Percentiles rank a stretch among this genome's conserved stretches.
These are phyloP conservation scores for Himalopsyche japonica DNA, from an alignment of 2,888 invertebrate genomes.

Conservation along the genomic window DNA sequence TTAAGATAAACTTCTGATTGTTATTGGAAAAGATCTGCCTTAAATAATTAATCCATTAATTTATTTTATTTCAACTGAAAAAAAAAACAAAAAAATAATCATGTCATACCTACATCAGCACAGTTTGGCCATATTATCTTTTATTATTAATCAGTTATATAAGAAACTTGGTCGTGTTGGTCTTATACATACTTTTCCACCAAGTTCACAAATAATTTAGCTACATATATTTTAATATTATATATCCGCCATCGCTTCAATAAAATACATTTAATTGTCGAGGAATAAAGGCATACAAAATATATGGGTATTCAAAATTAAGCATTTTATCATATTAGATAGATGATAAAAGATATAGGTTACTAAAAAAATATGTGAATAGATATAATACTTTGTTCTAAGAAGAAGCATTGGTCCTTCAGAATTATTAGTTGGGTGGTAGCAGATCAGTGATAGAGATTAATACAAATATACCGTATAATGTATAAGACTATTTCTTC, in stretches of 20 bases:
- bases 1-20: too few species aligned
- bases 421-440: neutral
- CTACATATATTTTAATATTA: neutral
- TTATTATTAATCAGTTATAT: neutral
- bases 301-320: conserved; percentile 8
- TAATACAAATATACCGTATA: conserved; percentile 3
- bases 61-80: too few species aligned
- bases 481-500: neutral
- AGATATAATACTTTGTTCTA: conserved; percentile 13
- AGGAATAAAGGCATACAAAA: conserved; percentile 7
- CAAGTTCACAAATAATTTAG: neutral
- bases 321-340: conserved; percentile 3
- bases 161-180: neutral
- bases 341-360: neutral
- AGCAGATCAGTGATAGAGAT: neutral
- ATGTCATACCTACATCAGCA: neutral
- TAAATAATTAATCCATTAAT: too few species aligned
- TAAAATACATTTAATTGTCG: neutral
- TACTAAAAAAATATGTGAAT: conserved; percentile 1
- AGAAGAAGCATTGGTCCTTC: conserved; percentile 30
- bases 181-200: neutral
- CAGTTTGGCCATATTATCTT: neutral
- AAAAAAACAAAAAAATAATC: neutral
- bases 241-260: neutral
- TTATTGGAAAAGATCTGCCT: too few species aligned